These are phyloP conservation scores for Chromis chromis DNA, from an alignment of 2,797 vertebrate genomes.

Conservation along the genomic window DNA sequence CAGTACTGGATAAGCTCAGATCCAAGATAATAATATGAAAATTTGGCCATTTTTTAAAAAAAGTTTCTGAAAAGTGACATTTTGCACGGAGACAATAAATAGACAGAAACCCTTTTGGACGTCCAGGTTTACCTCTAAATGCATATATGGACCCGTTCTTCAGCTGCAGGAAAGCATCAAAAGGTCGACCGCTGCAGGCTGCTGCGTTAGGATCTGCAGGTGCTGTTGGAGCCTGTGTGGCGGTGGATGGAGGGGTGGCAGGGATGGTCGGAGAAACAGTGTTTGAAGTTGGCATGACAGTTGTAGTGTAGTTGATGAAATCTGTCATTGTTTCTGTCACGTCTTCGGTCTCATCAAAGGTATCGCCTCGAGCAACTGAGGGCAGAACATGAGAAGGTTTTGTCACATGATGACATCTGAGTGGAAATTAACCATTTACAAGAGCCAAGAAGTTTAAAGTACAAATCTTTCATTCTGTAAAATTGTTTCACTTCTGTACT, in stretches of 20 bases:
- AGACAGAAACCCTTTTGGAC: background rate
- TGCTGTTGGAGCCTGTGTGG: background rate
- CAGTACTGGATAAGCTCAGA: background rate
- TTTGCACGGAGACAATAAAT: background rate
- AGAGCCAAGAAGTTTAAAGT: no score
- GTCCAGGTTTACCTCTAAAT: conserved; percentile 88
- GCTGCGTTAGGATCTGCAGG: conserved; percentile 68
- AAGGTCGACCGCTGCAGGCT: conserved; percentile 88
- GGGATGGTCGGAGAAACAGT: background rate
- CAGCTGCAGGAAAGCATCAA: conserved; percentile 93
- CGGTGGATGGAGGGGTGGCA: background rate
- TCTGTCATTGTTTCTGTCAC: conserved; percentile 3
- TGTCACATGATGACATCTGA: background rate
- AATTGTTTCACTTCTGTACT: conserved; percentile 18
- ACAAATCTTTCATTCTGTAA: background rate
- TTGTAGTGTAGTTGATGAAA: background rate
- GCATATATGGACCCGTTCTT: conserved; percentile 95
- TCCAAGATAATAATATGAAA: background rate
- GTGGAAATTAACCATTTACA: background rate
- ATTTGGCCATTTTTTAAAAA: background rate
- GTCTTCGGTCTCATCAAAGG: conserved; percentile 84
- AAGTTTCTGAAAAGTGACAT: background rate
- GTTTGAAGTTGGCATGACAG: background rate
- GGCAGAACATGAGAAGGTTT: background rate
- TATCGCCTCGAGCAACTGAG: conserved; percentile 90